A percentile compares a stretch with the other conserved stretches of the same genome.
Conservation (phyloP, 1,140 invertebrate genomes). For the Holcopasites calliopsidis region DNA sequence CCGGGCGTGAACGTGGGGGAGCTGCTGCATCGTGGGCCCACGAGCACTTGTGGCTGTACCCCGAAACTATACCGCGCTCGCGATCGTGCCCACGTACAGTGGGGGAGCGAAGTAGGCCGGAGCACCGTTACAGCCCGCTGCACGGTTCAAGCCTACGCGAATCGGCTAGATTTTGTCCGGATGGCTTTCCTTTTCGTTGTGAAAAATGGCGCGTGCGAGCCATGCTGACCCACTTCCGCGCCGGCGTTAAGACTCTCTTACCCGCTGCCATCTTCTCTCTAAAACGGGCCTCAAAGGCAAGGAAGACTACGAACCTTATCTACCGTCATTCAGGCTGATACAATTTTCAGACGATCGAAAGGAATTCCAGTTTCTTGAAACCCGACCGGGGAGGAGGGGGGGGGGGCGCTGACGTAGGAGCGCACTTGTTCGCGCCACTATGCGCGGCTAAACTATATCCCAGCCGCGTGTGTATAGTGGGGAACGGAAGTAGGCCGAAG, state of each 20-base stretch:
- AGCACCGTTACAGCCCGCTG: conserved; percentile 75
- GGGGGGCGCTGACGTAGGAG: conserved; percentile 14
- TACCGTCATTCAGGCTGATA: not conserved
- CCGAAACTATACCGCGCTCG: conserved; percentile 62
- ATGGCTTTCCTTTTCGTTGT: conserved; percentile 80
- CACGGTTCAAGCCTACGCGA: conserved; percentile 67
- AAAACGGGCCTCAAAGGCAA: not conserved
- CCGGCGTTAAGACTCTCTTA: not conserved
- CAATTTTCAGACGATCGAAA: no score
- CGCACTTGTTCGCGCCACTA: conserved; percentile 52
- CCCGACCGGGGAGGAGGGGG: not conserved
- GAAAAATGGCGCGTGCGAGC: conserved; percentile 79
- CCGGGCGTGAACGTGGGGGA: not conserved
- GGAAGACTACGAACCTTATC: not conserved
- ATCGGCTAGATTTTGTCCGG: conserved; percentile 72
- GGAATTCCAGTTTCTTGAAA: not conserved
- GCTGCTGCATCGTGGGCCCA: conserved; percentile 12
- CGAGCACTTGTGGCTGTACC: conserved; percentile 46
- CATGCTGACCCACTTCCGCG: conserved; percentile 69
- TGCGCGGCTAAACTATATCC: conserved; percentile 60
- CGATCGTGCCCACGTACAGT: conserved; percentile 29
- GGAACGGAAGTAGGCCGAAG: conserved; percentile 75
- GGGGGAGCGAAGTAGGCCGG: conserved; percentile 73
- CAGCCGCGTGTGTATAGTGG: conserved; percentile 59
- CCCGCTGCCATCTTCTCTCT: not conserved